A percentile compares a stretch with the other conserved stretches of the same genome.
Evolutionary conservation across 2,797 vertebrate species (phyloP).

Genomic region (Scyliorhinus canicula): DNA sequence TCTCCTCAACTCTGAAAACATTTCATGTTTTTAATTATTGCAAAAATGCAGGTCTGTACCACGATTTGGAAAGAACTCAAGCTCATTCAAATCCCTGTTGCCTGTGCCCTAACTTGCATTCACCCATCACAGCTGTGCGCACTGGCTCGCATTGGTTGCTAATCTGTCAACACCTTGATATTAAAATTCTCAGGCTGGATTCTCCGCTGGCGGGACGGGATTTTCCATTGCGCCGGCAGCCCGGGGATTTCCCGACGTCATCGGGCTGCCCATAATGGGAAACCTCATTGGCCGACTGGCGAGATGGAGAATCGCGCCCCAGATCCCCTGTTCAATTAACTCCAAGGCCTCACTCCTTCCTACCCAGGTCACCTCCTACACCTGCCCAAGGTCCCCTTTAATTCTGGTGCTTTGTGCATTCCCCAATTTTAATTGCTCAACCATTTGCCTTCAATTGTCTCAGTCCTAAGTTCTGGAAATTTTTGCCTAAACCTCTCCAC

Average conservation of each 20-base stretch:
- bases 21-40: not conserved
- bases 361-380: no score
- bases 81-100: not conserved
- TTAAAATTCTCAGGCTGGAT: conserved; percentile 15
- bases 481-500: not conserved
- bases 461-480: not conserved
- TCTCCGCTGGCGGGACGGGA: no score
- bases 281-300: no score
- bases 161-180: not conserved
- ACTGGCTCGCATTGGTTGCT: no score
- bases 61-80: not conserved
- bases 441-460: not conserved
- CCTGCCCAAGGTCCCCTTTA: no score
- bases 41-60: not conserved
- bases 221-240: no score
- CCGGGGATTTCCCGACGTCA: no score
- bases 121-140: not conserved
- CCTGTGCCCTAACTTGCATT: not conserved
- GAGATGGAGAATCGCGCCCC: no score
- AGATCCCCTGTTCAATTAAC: not conserved
- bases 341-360: not conserved
- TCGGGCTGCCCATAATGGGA: no score
- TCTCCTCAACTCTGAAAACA: not conserved
- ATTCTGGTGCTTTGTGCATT: not conserved
- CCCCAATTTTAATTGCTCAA: not conserved